Conservation (phyloP, 2,888 invertebrate species). For the Vannuccia rotundouncinata region DNA sequence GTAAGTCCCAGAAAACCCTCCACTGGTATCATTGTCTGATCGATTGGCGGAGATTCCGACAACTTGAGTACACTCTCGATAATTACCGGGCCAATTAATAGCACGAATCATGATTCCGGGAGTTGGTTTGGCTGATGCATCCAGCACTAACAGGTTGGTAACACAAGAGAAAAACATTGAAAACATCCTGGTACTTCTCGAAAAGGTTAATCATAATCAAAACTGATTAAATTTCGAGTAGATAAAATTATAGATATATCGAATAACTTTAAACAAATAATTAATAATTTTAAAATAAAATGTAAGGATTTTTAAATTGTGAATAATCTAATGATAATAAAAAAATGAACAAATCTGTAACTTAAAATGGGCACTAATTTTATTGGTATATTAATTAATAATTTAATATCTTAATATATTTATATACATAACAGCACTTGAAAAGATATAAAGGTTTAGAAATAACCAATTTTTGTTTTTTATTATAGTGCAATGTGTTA, state of each 20-base stretch:
- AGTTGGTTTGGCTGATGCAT: constrained; percentile 46
- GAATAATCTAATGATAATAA: not conserved
- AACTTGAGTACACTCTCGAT: constrained; percentile 43
- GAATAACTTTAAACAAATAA: not conserved
- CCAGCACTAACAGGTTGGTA: constrained; percentile 47
- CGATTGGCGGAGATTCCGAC: not conserved
- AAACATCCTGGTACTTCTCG: too few relatives aligned
- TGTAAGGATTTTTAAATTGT: not conserved
- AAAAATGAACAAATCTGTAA: not conserved
- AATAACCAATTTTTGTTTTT: too few relatives aligned
- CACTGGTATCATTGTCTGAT: not conserved
- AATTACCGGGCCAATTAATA: constrained; percentile 45
- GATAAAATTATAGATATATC: not conserved
- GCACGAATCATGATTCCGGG: constrained; percentile 45
- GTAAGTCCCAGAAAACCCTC: not conserved
- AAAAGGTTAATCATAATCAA: too few relatives aligned
- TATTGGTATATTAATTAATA: too few relatives aligned
- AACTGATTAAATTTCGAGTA: not conserved
- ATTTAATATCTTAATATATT: too few relatives aligned
- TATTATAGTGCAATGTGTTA: too few relatives aligned
- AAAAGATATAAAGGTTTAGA: too few relatives aligned
- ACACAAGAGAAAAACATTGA: not conserved
- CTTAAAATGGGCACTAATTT: too few relatives aligned
- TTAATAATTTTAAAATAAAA: too few relatives aligned
- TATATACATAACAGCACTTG: too few relatives aligned